Conservation (phyloP, 2,888 invertebrate genomes). For the Tinea trinotella region DNA sequence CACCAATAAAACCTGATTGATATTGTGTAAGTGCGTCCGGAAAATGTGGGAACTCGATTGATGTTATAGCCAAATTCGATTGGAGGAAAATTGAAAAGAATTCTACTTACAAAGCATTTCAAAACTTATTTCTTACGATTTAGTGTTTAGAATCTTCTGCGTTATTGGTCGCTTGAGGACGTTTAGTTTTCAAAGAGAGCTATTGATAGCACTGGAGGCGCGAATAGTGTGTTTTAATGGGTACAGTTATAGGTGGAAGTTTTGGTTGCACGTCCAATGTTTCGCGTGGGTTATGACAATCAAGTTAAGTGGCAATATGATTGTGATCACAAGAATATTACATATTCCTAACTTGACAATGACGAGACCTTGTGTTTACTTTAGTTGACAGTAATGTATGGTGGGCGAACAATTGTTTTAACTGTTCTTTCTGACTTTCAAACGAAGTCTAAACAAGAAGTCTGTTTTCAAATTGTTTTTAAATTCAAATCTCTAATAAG, state of each 20-base stretch:
- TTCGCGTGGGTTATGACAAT: conserved; percentile 11
- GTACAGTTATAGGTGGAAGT: not conserved
- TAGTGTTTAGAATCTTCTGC: conserved; percentile 33
- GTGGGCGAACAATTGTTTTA: not conserved
- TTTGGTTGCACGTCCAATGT: not conserved
- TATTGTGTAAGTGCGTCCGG: conserved; percentile 71
- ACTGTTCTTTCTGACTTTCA: too few species aligned
- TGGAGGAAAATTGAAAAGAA: conserved; percentile 70
- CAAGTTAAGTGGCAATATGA: conserved; percentile 5
- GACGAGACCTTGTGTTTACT: not conserved
- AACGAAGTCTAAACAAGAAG: too few species aligned
- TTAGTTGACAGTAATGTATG: not conserved
- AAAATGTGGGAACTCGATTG: conserved; percentile 73
- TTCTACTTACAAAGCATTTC: conserved; percentile 27
- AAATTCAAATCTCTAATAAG: too few species aligned
- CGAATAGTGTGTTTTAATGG: conserved; percentile 51
- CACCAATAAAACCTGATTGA: conserved; percentile 73
- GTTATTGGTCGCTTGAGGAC: conserved; percentile 27
- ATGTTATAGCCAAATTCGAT: conserved; percentile 70
- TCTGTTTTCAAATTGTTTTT: too few species aligned
- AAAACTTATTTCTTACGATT: conserved; percentile 29
- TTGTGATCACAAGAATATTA: not conserved
- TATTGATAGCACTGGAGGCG: conserved; percentile 61
- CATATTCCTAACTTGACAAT: not conserved
- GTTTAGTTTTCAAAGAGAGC: conserved; percentile 35